Evolutionary conservation across 2,113 vertebrate species (phyloP).

Genomic region (Paradoxurus hermaphroditus): DNA sequence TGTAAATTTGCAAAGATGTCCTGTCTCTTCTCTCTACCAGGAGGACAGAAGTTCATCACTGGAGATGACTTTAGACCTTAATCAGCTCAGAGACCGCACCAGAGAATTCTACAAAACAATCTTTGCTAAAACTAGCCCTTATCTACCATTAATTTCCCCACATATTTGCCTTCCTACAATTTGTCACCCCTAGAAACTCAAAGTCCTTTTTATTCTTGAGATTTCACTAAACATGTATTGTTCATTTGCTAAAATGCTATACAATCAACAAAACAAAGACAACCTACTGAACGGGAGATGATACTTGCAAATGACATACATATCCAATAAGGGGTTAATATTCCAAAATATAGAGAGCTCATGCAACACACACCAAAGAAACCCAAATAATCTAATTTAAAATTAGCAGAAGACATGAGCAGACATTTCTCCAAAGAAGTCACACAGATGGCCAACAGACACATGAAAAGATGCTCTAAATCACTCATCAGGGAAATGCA

Average conservation of each 20-base stretch:
- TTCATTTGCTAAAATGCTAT: background rate
- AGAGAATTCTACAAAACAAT: background rate
- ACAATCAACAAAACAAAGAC: background rate
- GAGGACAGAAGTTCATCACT: background rate
- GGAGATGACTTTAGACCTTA: background rate
- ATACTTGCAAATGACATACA: background rate
- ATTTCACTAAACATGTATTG: background rate
- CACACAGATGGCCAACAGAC: background rate
- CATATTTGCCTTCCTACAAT: background rate
- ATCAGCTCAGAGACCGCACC: background rate
- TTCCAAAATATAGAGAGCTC: background rate
- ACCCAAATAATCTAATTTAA: background rate
- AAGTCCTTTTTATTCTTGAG: background rate
- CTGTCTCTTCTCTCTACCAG: background rate
- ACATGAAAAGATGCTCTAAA: background rate
- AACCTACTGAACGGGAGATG: background rate
- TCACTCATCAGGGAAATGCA: background rate
- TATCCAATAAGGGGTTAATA: background rate
- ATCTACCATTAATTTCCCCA: background rate
- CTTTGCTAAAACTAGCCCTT: background rate
- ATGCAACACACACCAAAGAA: background rate
- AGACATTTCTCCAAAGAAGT: background rate
- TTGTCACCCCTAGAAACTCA: background rate
- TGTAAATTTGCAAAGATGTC: background rate
- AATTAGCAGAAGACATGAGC: background rate